Percentiles rank a stretch among this genome's conserved stretches.
These are phyloP conservation scores for Poeciliopsis presidionis DNA, from an alignment of 2,797 vertebrate species.

Conservation along the genomic window DNA sequence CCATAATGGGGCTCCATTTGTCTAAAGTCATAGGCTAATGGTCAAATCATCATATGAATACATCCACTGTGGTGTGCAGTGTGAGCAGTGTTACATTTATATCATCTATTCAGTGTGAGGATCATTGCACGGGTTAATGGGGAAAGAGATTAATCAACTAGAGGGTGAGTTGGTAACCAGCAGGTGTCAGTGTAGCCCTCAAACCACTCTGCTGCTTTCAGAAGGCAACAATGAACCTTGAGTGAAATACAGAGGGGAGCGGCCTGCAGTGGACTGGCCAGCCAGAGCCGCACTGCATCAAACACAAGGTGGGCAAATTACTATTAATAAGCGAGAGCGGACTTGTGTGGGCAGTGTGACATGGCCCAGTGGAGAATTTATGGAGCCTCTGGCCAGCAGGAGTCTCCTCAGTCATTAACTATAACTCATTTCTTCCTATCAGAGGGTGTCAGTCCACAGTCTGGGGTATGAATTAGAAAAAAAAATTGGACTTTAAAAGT, in stretches of 20 bases:
- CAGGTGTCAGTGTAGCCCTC: slow-evolving; percentile 71
- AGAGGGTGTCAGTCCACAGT: slow-evolving; percentile 51
- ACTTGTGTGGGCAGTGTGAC: slow-evolving; percentile 45
- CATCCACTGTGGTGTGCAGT: slow-evolving; percentile 19
- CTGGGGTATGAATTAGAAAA: slow-evolving; percentile 20
- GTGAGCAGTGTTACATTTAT: slow-evolving; percentile 40
- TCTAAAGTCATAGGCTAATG: slow-evolving; percentile 65
- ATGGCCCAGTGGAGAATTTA: slow-evolving; percentile 59
- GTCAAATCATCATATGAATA: slow-evolving; percentile 61
- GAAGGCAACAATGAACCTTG: slow-evolving; percentile 61
- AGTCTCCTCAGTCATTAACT: slow-evolving; percentile 61
- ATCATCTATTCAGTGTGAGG: slow-evolving; percentile 41
- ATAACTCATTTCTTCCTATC: slow-evolving; percentile 66
- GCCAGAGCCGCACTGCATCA: slow-evolving; percentile 79
- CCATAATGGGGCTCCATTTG: slow-evolving; percentile 61
- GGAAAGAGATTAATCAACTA: background rate
- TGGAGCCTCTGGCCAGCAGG: slow-evolving; percentile 44
- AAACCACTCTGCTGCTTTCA: slow-evolving; percentile 9
- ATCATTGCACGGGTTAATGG: slow-evolving; percentile 58
- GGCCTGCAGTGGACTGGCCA: slow-evolving; percentile 70
- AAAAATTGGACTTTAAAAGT: slow-evolving; percentile 27
- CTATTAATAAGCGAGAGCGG: slow-evolving; percentile 71
- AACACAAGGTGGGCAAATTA: slow-evolving; percentile 70
- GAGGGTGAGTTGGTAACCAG: slow-evolving; percentile 38
- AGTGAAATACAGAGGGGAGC: slow-evolving; percentile 64